Evolutionary conservation across 2,113 vertebrate species (phyloP).

Genomic region (Drymodes brunneopygia): DNA sequence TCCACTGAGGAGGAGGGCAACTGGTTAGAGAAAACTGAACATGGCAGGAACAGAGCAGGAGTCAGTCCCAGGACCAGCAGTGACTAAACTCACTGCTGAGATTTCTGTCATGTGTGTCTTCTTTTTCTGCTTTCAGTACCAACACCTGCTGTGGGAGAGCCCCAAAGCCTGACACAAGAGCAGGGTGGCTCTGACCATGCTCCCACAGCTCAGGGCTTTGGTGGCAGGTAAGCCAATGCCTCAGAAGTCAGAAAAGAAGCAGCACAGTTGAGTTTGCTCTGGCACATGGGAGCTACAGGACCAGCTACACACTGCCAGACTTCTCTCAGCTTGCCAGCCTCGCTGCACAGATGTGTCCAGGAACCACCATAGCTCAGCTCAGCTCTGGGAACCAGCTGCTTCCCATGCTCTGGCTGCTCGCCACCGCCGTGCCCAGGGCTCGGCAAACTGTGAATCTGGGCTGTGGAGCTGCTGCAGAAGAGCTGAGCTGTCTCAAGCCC

Average conservation of each 20-base stretch:
- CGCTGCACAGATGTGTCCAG: background rate
- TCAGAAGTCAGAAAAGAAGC: background rate
- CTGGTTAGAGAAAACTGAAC: background rate
- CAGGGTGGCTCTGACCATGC: accelerated
- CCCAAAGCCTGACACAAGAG: background rate
- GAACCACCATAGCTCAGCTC: background rate
- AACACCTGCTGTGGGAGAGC: background rate
- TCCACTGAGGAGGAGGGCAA: background rate
- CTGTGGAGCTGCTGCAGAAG: background rate
- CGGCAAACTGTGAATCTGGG: accelerated
- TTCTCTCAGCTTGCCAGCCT: background rate
- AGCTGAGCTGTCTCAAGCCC: background rate
- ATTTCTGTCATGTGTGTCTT: background rate
- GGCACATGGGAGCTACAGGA: background rate
- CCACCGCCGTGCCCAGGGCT: background rate
- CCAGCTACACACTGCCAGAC: background rate
- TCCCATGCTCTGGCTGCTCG: accelerated
- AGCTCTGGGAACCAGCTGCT: background rate
- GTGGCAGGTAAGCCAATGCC: background rate
- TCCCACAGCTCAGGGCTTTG: background rate
- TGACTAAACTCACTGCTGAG: background rate
- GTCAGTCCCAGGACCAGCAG: background rate
- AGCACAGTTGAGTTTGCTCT: background rate
- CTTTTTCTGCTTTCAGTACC: background rate
- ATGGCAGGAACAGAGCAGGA: background rate